These are phyloP conservation scores for Coelopa frigida DNA, from an alignment of 1,140 invertebrate genomes.

Conservation along the genomic window DNA sequence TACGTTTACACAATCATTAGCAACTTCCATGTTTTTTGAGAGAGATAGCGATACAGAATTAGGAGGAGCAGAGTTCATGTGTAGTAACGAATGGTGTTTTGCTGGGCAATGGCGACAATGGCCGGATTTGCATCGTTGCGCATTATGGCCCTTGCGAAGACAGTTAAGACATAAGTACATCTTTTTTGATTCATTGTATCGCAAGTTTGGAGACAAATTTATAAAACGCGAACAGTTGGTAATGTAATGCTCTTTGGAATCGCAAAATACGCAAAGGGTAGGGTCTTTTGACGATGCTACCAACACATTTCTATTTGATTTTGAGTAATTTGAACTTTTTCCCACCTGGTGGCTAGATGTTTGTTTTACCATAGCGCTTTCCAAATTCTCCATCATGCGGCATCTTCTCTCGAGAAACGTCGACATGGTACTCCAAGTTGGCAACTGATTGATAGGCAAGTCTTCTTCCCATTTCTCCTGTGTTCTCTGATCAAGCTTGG, in stretches of 20 bases:
- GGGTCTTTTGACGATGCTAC: neutral
- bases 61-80: neutral
- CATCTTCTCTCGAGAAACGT: constrained; percentile 2
- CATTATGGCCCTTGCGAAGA: neutral
- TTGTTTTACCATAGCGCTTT: neutral
- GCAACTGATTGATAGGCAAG: neutral
- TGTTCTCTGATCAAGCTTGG: neutral
- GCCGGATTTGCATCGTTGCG: constrained; percentile 3
- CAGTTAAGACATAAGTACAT: constrained; percentile 7
- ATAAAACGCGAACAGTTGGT: constrained; percentile 4
- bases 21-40: neutral
- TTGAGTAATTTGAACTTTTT: neutral
- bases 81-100: constrained; percentile 6
- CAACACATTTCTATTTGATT: neutral
- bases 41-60: no score
- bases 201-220: neutral
- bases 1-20: neutral
- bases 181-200: constrained; percentile 2
- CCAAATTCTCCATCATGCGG: constrained; percentile 1
- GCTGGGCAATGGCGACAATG: neutral
- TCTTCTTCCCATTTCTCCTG: constrained; percentile 8
- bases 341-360: neutral
- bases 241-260: constrained; percentile 7
- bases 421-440: neutral
- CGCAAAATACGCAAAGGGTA: constrained; percentile 1